phyloP scores from a whole-genome alignment of 1,140 invertebrate genomes.

The Ladona fulva region DNA sequence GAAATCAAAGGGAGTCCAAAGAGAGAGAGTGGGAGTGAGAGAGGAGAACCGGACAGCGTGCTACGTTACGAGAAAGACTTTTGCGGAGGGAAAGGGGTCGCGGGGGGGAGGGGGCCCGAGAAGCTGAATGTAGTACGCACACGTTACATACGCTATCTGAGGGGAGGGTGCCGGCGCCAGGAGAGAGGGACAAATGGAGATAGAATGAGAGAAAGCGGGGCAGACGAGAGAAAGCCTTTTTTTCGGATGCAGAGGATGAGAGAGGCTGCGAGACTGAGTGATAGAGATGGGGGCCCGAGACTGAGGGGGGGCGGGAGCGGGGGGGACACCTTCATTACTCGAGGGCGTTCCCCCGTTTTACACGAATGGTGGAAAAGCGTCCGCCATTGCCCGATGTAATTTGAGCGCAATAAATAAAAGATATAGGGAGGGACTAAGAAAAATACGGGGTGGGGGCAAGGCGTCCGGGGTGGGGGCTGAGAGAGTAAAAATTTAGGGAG shows the following conservation, averaged over 20 bases:
- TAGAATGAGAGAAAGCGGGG: neutral
- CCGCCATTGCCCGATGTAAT: conserved; percentile 7
- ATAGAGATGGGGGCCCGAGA: neutral
- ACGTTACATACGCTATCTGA: neutral
- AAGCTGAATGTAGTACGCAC: neutral
- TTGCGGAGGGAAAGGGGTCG: neutral
- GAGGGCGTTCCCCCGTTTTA: conserved; percentile 6
- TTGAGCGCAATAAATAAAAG: neutral
- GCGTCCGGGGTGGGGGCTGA: neutral
- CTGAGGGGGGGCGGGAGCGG: neutral
- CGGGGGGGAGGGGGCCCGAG: neutral
- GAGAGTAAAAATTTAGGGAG: neutral
- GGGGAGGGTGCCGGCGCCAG: neutral
- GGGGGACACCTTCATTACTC: neutral
- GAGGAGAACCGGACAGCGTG: neutral
- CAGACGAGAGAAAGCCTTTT: neutral
- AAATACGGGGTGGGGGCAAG: neutral
- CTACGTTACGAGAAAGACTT: neutral
- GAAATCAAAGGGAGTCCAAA: neutral
- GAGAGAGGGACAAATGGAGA: neutral
- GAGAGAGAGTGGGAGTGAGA: neutral
- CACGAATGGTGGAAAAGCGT: conserved; percentile 6
- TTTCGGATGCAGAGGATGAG: neutral
- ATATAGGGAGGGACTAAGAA: neutral
- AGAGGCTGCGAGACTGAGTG: neutral